phyloP scores from a whole-genome alignment of 2,113 vertebrate species.

The Leptocoma aspasia region DNA sequence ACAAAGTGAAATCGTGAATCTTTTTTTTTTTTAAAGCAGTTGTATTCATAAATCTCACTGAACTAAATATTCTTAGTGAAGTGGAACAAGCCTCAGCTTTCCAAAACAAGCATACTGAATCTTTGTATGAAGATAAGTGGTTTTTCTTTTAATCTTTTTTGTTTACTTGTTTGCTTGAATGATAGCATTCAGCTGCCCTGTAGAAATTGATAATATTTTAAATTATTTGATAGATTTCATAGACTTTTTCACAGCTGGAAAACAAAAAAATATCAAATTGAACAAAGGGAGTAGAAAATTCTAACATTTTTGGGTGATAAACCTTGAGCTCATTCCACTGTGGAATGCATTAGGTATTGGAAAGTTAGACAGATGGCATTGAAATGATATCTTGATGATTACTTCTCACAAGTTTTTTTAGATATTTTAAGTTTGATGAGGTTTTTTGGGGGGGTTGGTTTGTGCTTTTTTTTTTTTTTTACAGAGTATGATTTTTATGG shows the following conservation, averaged over 20 bases:
- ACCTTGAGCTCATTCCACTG: not conserved
- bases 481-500: not conserved
- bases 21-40: not conserved
- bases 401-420: not conserved
- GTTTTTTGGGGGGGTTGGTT: not conserved
- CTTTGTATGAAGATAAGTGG: not conserved
- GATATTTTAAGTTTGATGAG: not conserved
- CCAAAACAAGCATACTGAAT: not conserved
- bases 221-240: not conserved
- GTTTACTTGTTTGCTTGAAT: not conserved
- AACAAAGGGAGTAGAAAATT: not conserved
- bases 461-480: not conserved
- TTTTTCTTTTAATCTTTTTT: not conserved
- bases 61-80: not conserved
- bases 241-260: not conserved
- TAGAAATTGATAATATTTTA: not conserved
- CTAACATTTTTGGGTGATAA: not conserved
- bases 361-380: conserved; percentile 2
- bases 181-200: not conserved
- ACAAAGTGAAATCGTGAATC: not conserved
- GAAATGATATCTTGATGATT: not conserved
- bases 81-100: not conserved
- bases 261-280: not conserved
- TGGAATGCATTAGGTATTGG: not conserved
- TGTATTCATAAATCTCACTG: not conserved